These are phyloP conservation scores for Patella ulyssiponensis DNA, from an alignment of 2,888 invertebrate genomes.

Conservation along the genomic window DNA sequence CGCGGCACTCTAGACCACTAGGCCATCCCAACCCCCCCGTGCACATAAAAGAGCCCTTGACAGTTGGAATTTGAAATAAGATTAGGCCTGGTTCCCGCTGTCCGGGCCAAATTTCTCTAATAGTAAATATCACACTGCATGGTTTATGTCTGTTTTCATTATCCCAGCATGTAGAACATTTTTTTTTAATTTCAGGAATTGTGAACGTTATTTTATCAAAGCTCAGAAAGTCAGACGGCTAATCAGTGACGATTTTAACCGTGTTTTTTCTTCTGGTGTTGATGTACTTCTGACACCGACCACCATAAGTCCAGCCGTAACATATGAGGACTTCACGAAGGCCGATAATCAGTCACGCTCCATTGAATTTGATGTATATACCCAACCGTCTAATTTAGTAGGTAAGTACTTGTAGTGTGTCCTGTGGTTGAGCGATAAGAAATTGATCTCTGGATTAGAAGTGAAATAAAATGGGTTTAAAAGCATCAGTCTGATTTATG, in stretches of 20 bases:
- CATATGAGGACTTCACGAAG: conserved; percentile 82
- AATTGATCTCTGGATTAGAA: background rate
- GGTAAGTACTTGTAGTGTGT: conserved; percentile 75
- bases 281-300: conserved; percentile 93
- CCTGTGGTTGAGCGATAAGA: background rate
- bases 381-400: conserved; percentile 97
- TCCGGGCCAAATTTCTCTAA: no score
- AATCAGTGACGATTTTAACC: conserved; percentile 88
- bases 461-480: background rate
- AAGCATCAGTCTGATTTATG: no score
- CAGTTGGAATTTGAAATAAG: no score
- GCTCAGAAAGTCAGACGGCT: conserved; percentile 90
- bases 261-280: conserved; percentile 80
- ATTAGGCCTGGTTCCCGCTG: no score
- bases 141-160: no score
- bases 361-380: conserved; percentile 92
- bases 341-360: conserved; percentile 89
- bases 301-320: conserved; percentile 88
- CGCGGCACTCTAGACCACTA: no score
- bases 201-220: conserved; percentile 90
- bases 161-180: no score
- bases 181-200: conserved; percentile 78
- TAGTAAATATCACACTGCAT: no score
- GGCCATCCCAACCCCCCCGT: no score
- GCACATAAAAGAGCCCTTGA: no score